Evolutionary conservation across 2,797 vertebrate genomes (phyloP).

Genomic region (Rhabdomys pumilio): DNA sequence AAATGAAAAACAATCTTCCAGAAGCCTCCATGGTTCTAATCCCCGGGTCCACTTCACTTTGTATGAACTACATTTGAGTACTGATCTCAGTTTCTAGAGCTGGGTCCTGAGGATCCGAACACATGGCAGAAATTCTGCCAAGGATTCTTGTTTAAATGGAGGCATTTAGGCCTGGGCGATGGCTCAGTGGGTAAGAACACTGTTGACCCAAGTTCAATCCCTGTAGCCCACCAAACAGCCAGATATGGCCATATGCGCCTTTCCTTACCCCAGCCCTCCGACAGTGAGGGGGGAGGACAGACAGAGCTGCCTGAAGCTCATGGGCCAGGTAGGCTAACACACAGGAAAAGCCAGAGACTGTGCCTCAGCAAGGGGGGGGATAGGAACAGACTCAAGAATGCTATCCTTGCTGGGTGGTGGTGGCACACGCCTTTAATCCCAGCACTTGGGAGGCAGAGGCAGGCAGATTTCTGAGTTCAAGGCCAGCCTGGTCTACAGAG

Average conservation of each 20-base stretch:
- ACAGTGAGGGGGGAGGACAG: background rate
- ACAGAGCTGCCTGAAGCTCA: background rate
- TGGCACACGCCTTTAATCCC: no score
- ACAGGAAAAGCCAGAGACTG: background rate
- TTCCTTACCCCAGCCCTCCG: background rate
- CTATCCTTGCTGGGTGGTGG: no score
- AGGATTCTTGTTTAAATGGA: background rate
- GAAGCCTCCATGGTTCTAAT: background rate
- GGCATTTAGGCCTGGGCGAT: background rate
- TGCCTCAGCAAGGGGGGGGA: background rate
- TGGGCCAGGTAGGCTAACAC: background rate
- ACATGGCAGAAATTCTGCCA: background rate
- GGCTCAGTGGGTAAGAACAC: background rate
- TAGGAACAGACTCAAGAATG: background rate
- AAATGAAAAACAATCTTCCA: background rate
- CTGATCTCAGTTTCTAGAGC: background rate
- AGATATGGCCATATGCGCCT: background rate
- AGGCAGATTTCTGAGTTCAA: no score
- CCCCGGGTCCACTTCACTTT: background rate
- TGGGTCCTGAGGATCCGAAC: background rate
- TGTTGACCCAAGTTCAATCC: background rate
- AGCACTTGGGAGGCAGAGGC: no score
- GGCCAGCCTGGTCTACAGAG: no score
- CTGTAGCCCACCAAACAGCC: background rate
- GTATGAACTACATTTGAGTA: background rate